A percentile compares a stretch with the other conserved stretches of the same genome.
phyloP scores from a whole-genome alignment of 2,888 invertebrate species.

The Aethes cnicana region DNA sequence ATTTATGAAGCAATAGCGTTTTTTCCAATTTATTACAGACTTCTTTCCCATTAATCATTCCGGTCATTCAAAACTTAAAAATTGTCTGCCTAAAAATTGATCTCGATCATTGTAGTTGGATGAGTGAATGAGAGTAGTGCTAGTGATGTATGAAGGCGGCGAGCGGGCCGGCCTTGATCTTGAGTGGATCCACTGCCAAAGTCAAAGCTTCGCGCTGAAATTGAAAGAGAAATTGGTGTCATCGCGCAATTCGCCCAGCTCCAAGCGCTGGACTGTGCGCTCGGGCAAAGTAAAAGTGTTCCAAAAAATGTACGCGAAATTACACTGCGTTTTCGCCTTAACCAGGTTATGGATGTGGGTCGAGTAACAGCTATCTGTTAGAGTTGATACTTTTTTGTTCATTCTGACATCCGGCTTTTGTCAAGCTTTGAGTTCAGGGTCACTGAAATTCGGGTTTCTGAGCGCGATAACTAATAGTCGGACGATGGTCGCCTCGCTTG shows the following conservation, averaged over 20 bases:
- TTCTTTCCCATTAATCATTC: conserved; percentile 10
- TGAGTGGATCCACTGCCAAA: conserved; percentile 41
- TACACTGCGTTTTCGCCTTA: conserved; percentile 80
- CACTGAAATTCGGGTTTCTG: conserved; percentile 51
- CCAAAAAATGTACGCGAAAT: conserved; percentile 79
- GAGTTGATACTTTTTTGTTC: conserved; percentile 62
- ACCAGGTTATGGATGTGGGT: conserved; percentile 76
- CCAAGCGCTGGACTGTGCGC: conserved; percentile 57
- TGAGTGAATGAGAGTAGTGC: not conserved
- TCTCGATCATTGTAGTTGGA: conserved; percentile 3
- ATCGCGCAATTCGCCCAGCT: conserved; percentile 60
- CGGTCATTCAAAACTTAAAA: not conserved
- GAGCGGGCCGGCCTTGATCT: conserved; percentile 41
- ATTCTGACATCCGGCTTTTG: conserved; percentile 56
- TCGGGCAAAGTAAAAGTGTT: conserved; percentile 79
- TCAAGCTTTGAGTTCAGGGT: conserved; percentile 58
- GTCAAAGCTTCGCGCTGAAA: conserved; percentile 52
- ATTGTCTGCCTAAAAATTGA: not conserved
- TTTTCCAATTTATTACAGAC: not conserved
- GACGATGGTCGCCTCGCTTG: conserved; percentile 21
- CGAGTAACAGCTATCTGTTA: conserved; percentile 77
- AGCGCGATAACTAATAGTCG: conserved; percentile 35
- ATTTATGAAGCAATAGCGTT: conserved; percentile 2
- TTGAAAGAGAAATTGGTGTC: conserved; percentile 81
- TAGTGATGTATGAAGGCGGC: conserved; percentile 9